Evolutionary conservation across 2,888 invertebrate species (phyloP).

Genomic region (Caenorhabditis uteleia): DNA sequence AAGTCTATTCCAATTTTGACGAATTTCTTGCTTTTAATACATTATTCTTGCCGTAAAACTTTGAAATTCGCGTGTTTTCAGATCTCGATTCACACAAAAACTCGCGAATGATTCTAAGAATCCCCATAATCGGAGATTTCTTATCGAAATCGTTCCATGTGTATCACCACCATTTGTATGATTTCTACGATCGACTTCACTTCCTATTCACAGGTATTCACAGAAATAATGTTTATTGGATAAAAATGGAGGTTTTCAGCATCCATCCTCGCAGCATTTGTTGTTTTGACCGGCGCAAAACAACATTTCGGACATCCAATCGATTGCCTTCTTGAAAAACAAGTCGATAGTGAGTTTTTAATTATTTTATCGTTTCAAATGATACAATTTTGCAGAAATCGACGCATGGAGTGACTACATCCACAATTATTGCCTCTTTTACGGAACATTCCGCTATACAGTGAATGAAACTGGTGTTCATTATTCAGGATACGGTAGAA

Average conservation of each 20-base stretch:
- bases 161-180: slow-evolving; percentile 16
- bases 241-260: slow-evolving; percentile 10
- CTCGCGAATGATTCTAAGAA: slow-evolving; percentile 37
- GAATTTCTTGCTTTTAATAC: too few relatives aligned
- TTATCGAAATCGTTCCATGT: slow-evolving; percentile 21
- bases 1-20: not conserved
- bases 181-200: slow-evolving; percentile 37
- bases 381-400: too few relatives aligned
- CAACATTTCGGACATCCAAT: slow-evolving; percentile 47
- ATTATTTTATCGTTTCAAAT: too few relatives aligned
- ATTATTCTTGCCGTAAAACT: too few relatives aligned
- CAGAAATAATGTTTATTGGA: not conserved
- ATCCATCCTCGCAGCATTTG: slow-evolving; percentile 27
- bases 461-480: slow-evolving; percentile 4
- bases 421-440: slow-evolving; percentile 33
- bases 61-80: too few relatives aligned
- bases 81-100: too few relatives aligned
- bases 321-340: slow-evolving; percentile 34
- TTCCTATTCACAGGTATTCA: slow-evolving; percentile 6
- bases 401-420: slow-evolving; percentile 36
- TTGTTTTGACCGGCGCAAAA: slow-evolving; percentile 32
- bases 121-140: slow-evolving; percentile 32
- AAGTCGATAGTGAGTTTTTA: slow-evolving; percentile 27
- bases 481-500: slow-evolving; percentile 14
- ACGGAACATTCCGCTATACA: slow-evolving; percentile 34